These are phyloP conservation scores for Julus scandinavius DNA, from an alignment of 2,888 invertebrate species.

Conservation along the genomic window DNA sequence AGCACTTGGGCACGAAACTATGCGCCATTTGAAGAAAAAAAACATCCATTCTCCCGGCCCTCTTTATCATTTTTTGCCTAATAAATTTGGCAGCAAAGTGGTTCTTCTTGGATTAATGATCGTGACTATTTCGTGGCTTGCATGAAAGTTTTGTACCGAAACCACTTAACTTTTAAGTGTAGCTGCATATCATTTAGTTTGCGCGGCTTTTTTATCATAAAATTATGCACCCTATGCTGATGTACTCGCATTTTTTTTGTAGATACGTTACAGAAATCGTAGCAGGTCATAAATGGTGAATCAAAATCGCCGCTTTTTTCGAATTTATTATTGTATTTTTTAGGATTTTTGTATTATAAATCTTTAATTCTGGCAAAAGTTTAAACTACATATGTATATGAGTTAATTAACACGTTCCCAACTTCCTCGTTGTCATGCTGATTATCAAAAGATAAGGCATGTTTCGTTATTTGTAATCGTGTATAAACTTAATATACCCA, in stretches of 20 bases:
- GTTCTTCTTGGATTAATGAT: slow-evolving; percentile 43
- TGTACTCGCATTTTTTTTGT: not conserved
- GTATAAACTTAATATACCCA: too few species aligned
- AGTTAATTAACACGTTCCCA: too few species aligned
- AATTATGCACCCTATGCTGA: not conserved
- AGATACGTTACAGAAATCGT: not conserved
- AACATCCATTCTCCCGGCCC: not conserved
- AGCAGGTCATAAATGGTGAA: not conserved
- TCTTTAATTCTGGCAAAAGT: too few species aligned
- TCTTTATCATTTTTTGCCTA: slow-evolving; percentile 34
- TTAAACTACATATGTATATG: too few species aligned
- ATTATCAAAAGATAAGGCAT: too few species aligned
- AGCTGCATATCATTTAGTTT: not conserved
- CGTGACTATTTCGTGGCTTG: not conserved
- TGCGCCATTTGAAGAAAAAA: not conserved
- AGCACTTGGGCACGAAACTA: slow-evolving; percentile 33
- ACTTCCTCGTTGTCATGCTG: too few species aligned
- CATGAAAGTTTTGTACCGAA: not conserved
- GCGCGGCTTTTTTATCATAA: not conserved
- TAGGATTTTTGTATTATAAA: too few species aligned
- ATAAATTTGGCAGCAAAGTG: slow-evolving; percentile 44
- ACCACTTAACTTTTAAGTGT: slow-evolving; percentile 28
- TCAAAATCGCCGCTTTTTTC: not conserved
- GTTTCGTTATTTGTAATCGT: too few species aligned
- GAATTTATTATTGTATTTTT: too few species aligned